Evolutionary conservation across 1,140 invertebrate species (phyloP).

Genomic region (Theocolax elegans): DNA sequence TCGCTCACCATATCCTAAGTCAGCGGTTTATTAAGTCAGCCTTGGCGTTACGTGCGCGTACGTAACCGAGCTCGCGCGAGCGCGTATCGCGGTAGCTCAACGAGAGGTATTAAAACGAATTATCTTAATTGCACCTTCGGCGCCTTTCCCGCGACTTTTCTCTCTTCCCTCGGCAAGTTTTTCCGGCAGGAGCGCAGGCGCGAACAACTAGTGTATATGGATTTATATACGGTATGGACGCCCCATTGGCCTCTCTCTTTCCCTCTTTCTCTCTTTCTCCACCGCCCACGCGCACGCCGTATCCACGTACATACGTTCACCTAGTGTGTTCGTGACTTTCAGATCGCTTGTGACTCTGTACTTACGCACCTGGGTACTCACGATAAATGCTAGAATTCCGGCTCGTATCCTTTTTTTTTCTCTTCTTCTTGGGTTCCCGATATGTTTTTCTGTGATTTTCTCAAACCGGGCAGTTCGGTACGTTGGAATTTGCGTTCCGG

Average conservation of each 20-base stretch:
- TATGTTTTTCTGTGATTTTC: too few species aligned
- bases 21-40: neutral
- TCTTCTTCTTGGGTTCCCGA: too few species aligned
- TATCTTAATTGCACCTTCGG: constrained; percentile 60
- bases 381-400: too few species aligned
- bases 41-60: neutral
- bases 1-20: neutral
- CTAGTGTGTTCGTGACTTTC: too few species aligned
- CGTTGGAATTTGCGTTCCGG: too few species aligned
- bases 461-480: too few species aligned
- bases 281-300: neutral
- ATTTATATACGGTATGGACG: constrained; percentile 10
- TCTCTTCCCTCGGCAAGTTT: too few species aligned
- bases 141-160: constrained; percentile 27
- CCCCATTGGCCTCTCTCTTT: neutral
- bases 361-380: too few species aligned
- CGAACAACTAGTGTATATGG: neutral
- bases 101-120: constrained; percentile 60
- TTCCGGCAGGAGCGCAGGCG: constrained; percentile 5
- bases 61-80: neutral
- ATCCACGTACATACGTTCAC: neutral
- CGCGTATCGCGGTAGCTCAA: constrained; percentile 41
- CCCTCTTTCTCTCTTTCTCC: neutral
- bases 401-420: too few species aligned
- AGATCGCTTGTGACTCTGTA: too few species aligned